phyloP scores from a whole-genome alignment of 2,888 invertebrate species.

The Meandrusa payeni region DNA sequence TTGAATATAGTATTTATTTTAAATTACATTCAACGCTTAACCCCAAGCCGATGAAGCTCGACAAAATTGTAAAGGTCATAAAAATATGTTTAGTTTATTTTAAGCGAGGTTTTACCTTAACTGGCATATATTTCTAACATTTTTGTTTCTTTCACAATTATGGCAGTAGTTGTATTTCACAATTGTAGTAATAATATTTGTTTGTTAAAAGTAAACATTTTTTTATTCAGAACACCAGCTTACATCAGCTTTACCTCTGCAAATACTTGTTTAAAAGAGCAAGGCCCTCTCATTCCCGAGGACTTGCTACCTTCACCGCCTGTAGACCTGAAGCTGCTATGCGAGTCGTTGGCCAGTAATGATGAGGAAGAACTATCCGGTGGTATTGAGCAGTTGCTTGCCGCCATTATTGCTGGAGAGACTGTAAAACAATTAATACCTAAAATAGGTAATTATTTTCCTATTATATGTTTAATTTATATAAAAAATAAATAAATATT shows the following conservation, averaged over 20 bases:
- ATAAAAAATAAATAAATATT: not conserved
- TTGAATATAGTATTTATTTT: too few species aligned
- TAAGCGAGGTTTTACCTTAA: too few species aligned
- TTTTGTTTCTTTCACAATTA: too few species aligned
- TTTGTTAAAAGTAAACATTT: too few species aligned
- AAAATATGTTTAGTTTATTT: too few species aligned
- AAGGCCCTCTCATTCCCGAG: constrained; percentile 55
- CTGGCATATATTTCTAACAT: too few species aligned
- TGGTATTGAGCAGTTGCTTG: constrained; percentile 45
- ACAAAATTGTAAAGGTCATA: too few species aligned
- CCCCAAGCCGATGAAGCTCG: too few species aligned
- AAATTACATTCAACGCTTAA: too few species aligned
- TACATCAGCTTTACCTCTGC: constrained; percentile 52
- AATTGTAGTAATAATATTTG: too few species aligned
- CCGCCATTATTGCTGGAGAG: constrained; percentile 55
- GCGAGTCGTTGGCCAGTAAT: constrained; percentile 28
- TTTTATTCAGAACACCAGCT: constrained; percentile 54
- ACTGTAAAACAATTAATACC: constrained; percentile 58
- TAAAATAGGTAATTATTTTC: constrained; percentile 52
- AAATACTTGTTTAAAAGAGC: constrained; percentile 34
- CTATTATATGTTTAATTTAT: not conserved
- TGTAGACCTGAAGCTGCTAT: constrained; percentile 46
- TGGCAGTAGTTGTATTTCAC: too few species aligned
- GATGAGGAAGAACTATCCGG: constrained; percentile 31
- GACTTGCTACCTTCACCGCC: constrained; percentile 53